Conservation (phyloP, 2,113 vertebrate genomes). For the Motacilla alba region DNA sequence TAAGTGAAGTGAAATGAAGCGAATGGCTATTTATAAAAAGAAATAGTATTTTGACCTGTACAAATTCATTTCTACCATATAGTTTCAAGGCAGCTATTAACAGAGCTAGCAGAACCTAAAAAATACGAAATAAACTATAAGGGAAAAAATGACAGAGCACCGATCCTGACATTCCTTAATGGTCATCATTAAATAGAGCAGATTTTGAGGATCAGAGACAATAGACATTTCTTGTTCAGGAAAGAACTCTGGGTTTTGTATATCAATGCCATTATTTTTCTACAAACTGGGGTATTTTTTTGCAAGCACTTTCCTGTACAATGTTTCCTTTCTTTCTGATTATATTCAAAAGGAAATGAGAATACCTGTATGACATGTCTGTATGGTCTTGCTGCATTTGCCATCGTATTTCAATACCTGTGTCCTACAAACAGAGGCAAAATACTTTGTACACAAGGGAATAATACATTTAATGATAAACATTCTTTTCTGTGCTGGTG, state of each 20-base stretch:
- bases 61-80: conserved; percentile 5
- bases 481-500: not conserved
- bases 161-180: conserved; percentile 16
- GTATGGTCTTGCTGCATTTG: conserved; percentile 41
- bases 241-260: conserved; percentile 21
- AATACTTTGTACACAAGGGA: conserved; percentile 59
- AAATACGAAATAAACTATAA: not conserved
- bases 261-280: conserved; percentile 53
- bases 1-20: conserved; percentile 1
- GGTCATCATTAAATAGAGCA: not conserved
- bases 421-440: conserved; percentile 47
- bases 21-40: conserved; percentile 62
- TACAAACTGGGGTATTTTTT: conserved; percentile 31
- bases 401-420: conserved; percentile 44
- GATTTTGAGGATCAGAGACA: conserved; percentile 21
- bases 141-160: conserved; percentile 9
- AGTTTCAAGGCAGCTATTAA: conserved; percentile 35
- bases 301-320: conserved; percentile 64
- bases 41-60: conserved; percentile 38
- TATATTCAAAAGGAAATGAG: conserved; percentile 33
- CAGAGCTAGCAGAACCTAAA: conserved; percentile 19
- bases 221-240: conserved; percentile 25
- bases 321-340: conserved; percentile 52
- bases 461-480: conserved; percentile 58
- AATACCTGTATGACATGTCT: not conserved